Evolutionary conservation across 2,888 invertebrate species (phyloP), one percentile per base, ranked within the genome.

Genomic region (Synergus umbraculus): DNA sequence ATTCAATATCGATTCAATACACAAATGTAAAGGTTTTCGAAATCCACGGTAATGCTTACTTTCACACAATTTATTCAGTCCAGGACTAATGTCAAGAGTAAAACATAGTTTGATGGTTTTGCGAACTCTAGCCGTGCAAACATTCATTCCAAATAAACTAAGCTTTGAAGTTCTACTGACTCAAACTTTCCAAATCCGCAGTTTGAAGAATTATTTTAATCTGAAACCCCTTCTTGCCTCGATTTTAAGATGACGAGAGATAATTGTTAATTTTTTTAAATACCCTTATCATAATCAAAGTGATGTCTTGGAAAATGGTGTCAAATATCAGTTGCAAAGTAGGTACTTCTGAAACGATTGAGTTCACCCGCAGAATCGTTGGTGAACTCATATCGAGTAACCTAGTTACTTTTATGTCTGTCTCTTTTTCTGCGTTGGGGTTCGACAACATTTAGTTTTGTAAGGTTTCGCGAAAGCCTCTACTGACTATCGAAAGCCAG

Each of bases 391-490:
- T 81, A 80, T 82, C 76, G 79, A 82, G 76, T 87, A 87, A 88
- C 88, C 88, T 83, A 87, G 85, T 86, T 88, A 86, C 84, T 67
- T 85, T 80, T 78, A 81, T 77, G 79, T 78, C 78, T 49, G 78
- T 78, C 79, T 79, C 80, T 67, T 76, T 80, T 80, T 49, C 54
- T 43, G 69, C 37, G 67, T 76, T 78, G 80, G 86, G 85, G 90
- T 89, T 90, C 90, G 89, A 90, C 89, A 90, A 90, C 91, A 89
- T 88, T 85, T 79, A 85, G 81, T 80, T 83, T 89, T 88, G 85
- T 83, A 80, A 80, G 91, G 88, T 85, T 91, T 91, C 91, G 81
- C 79, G 83, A 89, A 91, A 91, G 89, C 90, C 91, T 86, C 85
- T 87, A 83, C 80, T 83, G 86, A 86, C 84, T 85, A 83, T 77